Percentiles rank a stretch among this genome's conserved stretches.
Evolutionary conservation across 2,113 vertebrate species (phyloP).

Genomic region (Pelmatolapia mariae): DNA sequence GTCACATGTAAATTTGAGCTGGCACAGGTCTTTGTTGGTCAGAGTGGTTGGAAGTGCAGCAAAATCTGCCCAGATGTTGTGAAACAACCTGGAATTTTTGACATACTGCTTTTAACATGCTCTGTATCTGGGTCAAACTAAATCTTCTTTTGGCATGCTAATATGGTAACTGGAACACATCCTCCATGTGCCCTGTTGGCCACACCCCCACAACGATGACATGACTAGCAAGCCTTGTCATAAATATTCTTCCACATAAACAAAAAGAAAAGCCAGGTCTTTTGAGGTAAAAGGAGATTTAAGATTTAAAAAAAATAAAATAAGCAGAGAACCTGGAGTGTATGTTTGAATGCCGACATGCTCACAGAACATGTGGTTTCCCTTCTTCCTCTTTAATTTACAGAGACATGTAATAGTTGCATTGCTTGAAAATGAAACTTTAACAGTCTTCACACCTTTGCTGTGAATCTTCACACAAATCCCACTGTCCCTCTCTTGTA

Average conservation of each 20-base stretch:
- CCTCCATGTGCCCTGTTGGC: not conserved
- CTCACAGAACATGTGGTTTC: not conserved
- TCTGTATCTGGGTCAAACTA: not conserved
- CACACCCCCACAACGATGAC: not conserved
- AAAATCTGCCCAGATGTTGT: not conserved
- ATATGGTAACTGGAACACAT: not conserved
- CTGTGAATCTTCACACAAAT: constrained; percentile 38
- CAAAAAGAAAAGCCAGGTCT: not conserved
- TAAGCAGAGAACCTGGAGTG: rapidly evolving
- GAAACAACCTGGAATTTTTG: not conserved
- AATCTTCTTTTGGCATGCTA: not conserved
- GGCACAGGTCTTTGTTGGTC: not conserved
- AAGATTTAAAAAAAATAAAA: rapidly evolving
- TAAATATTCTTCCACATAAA: not conserved
- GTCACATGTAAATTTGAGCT: not conserved
- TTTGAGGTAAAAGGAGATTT: not conserved
- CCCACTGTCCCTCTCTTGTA: not conserved
- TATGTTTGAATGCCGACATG: rapidly evolving
- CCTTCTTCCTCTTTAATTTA: not conserved
- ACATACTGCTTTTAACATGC: not conserved
- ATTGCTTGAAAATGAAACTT: not conserved
- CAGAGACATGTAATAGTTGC: not conserved
- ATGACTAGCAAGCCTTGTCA: not conserved
- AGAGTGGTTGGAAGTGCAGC: not conserved
- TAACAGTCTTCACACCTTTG: not conserved